Evolutionary conservation across 1,140 invertebrate species (phyloP).

Genomic region (Eurosta solidaginis): DNA sequence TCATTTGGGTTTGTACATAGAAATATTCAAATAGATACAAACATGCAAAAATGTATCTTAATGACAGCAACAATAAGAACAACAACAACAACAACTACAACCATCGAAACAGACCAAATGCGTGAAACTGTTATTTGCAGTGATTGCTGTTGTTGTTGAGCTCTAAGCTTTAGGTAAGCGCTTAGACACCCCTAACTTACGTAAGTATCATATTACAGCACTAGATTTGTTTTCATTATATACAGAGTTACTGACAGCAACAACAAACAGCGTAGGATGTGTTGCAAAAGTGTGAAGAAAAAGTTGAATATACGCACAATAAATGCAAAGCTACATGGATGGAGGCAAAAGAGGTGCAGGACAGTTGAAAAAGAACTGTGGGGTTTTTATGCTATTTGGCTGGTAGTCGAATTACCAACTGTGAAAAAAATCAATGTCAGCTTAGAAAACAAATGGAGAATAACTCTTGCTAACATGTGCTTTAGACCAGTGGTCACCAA

Average conservation of each 20-base stretch:
- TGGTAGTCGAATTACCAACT: no score
- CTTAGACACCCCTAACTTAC: constrained; percentile 1
- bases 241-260: background rate
- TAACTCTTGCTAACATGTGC: no score
- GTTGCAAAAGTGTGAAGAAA: background rate
- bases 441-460: no score
- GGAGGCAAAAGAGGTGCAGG: no score
- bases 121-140: background rate
- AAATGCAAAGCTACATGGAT: no score
- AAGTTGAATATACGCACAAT: background rate
- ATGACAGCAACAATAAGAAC: background rate
- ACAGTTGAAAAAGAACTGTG: no score
- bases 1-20: background rate
- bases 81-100: background rate
- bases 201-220: constrained; percentile 15
- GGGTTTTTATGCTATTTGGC: no score
- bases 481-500: no score
- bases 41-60: background rate
- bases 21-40: background rate
- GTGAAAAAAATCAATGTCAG: no score
- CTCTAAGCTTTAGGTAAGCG: background rate
- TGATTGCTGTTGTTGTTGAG: background rate
- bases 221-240: background rate
- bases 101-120: background rate
- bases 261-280: background rate